Evolutionary conservation across 2,888 invertebrate genomes (phyloP), one percentile per base, ranked within the genome.

Genomic region (Drosophila birchii): DNA sequence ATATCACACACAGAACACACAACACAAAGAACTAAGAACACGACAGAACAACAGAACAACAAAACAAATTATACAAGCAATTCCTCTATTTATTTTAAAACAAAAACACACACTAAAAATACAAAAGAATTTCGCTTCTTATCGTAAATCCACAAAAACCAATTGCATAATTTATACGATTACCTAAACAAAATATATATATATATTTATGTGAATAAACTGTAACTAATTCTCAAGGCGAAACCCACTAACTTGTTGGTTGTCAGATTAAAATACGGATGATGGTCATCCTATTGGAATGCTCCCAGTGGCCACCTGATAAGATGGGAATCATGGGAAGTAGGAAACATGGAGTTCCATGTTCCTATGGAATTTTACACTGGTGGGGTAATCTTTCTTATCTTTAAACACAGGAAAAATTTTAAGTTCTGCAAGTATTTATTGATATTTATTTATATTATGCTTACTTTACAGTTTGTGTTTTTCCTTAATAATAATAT

Each of bases 161-260:
- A 77, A 85, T 67, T 82, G 61, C 81, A 83, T 76, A 88, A 86
- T 70, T 67, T 67, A 75, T 57, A 75, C 39, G 68, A 67, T 67
- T 75, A 71, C 60, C 47, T 49, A 76, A 68, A 75, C 58, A 69
- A 80, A 75, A 86, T 60, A 79, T 74, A 78, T 64, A 79, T 61
- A 78, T 74, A 79, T 87, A 86, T 88, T 89, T 80, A 88, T 86
- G 89, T 86, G 88, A 86, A 86, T 89, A 89, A 84, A 75, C 79
- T 86, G 85, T 89, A 86, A 89, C 84, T 86, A 89, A 86, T 89
- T 89, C 90, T 88, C 86, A 89, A 89, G 81, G 89, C 90, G 86
- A 86, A 75, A 39, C 18, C 39, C 18, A 53, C 55, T 75, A 44
- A 43, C 66, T 69, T 20, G 38, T 47, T 69, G 70, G 18, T 23